phyloP scores from a whole-genome alignment of 2,888 invertebrate genomes.

The Leptothorax acervorum region DNA sequence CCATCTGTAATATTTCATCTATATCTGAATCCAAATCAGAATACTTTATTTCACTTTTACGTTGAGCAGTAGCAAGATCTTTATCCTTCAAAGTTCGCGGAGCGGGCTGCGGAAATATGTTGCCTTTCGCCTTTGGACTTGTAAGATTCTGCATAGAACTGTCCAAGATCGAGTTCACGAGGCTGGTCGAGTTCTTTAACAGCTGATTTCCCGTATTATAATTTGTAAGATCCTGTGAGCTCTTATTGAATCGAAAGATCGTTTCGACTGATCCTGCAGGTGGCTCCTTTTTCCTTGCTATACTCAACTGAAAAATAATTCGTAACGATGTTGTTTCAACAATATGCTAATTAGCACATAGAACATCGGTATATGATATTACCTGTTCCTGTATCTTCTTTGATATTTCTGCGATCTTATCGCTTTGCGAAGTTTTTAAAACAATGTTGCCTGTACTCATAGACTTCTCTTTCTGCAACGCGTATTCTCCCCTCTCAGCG shows the following conservation, averaged over 20 bases:
- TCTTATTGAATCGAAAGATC: constrained; percentile 76
- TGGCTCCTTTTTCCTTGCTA: constrained; percentile 75
- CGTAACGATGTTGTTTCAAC: constrained; percentile 8
- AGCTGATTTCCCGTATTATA: constrained; percentile 49
- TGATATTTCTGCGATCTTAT: constrained; percentile 87
- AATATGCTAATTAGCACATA: constrained; percentile 20
- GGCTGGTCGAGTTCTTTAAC: constrained; percentile 51
- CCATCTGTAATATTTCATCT: constrained; percentile 79
- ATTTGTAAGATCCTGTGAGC: constrained; percentile 48
- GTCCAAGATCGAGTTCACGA: constrained; percentile 60
- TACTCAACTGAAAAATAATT: constrained; percentile 74
- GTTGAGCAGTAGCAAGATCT: constrained; percentile 30
- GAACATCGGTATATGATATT: constrained; percentile 1
- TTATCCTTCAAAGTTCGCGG: constrained; percentile 72
- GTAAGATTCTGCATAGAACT: constrained; percentile 56
- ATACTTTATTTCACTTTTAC: constrained; percentile 64
- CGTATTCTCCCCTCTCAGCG: constrained; percentile 85
- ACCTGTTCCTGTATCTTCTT: constrained; percentile 87
- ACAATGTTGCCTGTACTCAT: constrained; percentile 81
- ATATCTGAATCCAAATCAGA: constrained; percentile 81
- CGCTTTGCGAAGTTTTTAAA: constrained; percentile 86
- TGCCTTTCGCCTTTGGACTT: constrained; percentile 31
- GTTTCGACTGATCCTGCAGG: constrained; percentile 83
- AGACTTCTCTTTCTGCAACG: constrained; percentile 67
- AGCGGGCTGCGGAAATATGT: constrained; percentile 74